Percentiles rank a stretch among this genome's conserved stretches.
phyloP scores from a whole-genome alignment of 2,888 invertebrate genomes.

The Sminthurinus aureus region DNA sequence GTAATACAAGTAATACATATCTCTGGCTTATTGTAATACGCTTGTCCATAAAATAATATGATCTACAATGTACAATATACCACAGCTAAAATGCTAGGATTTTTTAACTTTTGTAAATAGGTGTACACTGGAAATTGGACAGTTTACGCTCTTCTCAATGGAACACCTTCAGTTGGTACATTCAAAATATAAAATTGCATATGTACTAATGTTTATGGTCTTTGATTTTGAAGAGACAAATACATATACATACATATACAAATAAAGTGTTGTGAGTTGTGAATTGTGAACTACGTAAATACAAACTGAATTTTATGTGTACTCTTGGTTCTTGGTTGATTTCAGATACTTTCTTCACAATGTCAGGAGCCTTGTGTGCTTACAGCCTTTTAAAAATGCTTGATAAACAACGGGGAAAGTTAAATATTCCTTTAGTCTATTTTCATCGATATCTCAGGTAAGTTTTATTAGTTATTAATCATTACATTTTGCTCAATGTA shows the following conservation, averaged over 20 bases:
- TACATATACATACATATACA: too few relatives aligned
- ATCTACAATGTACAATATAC: too few relatives aligned
- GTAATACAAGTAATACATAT: not conserved
- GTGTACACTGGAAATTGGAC: not conserved
- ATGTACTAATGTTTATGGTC: too few relatives aligned
- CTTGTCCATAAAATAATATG: too few relatives aligned
- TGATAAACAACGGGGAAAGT: not conserved
- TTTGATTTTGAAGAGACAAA: too few relatives aligned
- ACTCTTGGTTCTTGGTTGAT: too few relatives aligned
- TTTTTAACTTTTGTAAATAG: not conserved
- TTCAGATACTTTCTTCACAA: conserved; percentile 1
- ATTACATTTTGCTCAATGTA: not conserved
- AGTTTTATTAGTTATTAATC: not conserved
- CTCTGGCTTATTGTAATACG: not conserved
- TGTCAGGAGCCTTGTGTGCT: not conserved
- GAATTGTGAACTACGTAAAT: too few relatives aligned
- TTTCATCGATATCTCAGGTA: not conserved
- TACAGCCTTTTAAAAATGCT: not conserved
- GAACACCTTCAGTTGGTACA: not conserved
- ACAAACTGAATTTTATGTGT: too few relatives aligned
- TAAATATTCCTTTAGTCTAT: not conserved
- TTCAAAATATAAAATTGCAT: too few relatives aligned
- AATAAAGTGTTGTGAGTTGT: too few relatives aligned
- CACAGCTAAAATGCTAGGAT: too few relatives aligned
- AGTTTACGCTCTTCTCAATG: not conserved